A percentile compares a stretch with the other conserved stretches of the same genome.
Conservation (phyloP, 2,113 vertebrate genomes). For the Notarius lentiginosus region DNA sequence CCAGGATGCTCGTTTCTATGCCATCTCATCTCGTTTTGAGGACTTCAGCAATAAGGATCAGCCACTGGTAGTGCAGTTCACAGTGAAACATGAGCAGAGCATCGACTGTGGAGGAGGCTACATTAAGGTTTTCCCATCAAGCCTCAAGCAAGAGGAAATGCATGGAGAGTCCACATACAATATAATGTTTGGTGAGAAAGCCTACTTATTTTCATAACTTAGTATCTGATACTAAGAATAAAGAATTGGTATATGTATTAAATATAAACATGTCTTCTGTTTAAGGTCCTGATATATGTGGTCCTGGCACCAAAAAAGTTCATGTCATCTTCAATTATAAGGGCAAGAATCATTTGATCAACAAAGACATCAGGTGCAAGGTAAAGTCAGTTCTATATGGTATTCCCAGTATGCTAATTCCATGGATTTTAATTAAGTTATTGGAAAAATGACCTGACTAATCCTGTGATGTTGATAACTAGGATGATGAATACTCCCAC, state of each 20-base stretch:
- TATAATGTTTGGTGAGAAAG: conserved; percentile 79
- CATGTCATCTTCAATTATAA: conserved; percentile 84
- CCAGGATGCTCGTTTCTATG: conserved; percentile 78
- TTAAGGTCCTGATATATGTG: conserved; percentile 85
- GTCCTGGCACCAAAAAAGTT: conserved; percentile 84
- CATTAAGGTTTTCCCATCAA: conserved; percentile 78
- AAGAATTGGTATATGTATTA: background rate
- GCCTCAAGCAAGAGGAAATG: conserved; percentile 76
- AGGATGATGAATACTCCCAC: conserved; percentile 83
- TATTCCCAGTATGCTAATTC: background rate
- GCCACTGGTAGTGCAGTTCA: conserved; percentile 76
- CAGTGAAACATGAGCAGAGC: conserved; percentile 81
- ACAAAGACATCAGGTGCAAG: conserved; percentile 83
- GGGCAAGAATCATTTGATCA: conserved; percentile 83
- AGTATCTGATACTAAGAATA: background rate
- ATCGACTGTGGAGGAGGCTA: conserved; percentile 80
- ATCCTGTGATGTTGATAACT: conserved; percentile 23
- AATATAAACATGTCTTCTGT: conserved; percentile 14
- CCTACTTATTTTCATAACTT: background rate
- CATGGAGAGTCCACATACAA: conserved; percentile 79
- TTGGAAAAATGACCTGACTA: background rate
- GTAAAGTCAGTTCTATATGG: conserved; percentile 57
- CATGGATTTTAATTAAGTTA: background rate
- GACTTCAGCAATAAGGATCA: conserved; percentile 77
- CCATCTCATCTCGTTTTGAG: conserved; percentile 75